A percentile compares a stretch with the other conserved stretches of the same genome.
These are phyloP conservation scores for Lasioglossum oenotherae DNA, from an alignment of 2,888 invertebrate species.

Conservation along the genomic window DNA sequence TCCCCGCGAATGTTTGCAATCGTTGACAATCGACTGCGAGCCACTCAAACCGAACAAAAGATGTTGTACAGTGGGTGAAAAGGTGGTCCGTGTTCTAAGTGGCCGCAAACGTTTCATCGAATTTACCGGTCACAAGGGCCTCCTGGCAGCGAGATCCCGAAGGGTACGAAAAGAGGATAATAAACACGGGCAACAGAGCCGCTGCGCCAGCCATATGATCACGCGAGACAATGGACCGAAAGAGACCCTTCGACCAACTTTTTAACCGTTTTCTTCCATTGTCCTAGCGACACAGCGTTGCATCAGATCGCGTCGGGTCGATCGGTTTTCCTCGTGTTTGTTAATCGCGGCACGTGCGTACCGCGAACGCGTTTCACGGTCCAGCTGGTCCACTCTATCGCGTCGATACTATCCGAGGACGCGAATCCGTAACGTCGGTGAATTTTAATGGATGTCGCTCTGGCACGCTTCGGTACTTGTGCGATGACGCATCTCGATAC, in stretches of 20 bases:
- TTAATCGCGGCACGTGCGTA: constrained; percentile 58
- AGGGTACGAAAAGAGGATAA: constrained; percentile 53
- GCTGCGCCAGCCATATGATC: constrained; percentile 40
- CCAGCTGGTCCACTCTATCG: neutral
- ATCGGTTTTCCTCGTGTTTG: constrained; percentile 29
- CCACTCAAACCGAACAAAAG: constrained; percentile 51
- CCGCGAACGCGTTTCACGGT: constrained; percentile 43
- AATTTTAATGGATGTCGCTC: constrained; percentile 5
- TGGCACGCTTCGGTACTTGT: neutral
- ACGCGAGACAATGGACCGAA: constrained; percentile 49
- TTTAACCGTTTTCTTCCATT: constrained; percentile 31
- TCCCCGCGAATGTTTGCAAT: constrained; percentile 59
- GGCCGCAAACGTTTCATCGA: constrained; percentile 63
- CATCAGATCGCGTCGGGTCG: neutral
- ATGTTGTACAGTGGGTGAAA: constrained; percentile 19
- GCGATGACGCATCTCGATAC: neutral
- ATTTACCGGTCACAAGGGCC: constrained; percentile 49
- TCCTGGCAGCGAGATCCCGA: constrained; percentile 36
- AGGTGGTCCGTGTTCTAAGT: constrained; percentile 44
- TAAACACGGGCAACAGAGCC: constrained; percentile 28
- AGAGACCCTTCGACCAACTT: constrained; percentile 20
- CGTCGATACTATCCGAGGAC: neutral
- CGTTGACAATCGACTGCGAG: constrained; percentile 22
- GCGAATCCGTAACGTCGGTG: constrained; percentile 18
- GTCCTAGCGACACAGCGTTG: neutral